Base-by-base conservation (phyloP, 2,797 vertebrate species). In the Betta splendens region DNA sequence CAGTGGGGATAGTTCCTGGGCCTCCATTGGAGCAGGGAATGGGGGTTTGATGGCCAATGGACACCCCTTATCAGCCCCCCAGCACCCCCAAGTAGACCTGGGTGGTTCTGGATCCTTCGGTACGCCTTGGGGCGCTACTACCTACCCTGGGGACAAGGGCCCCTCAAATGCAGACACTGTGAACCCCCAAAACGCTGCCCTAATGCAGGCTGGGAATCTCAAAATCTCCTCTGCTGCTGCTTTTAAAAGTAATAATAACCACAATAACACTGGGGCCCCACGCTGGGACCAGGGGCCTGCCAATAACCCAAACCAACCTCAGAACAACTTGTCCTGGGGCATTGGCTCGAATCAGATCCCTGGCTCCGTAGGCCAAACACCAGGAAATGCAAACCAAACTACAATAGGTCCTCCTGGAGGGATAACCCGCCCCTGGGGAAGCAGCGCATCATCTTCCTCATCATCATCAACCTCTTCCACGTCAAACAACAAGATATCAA, bases 91-190 rank as follows among this genome's bases (percentile, higher is more conserved):
- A 51, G 93, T 93, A 72, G 96, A 98, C 83, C 86, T 89, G 49
- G 94, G 92, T 65, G 90, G 81, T 39, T 86, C 92, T 47, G 93
- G 93, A 80, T 90, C 94, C 81, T 95, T 94, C 0, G 95, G 95
- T 94, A 94, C 95, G 87, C 89, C 94, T 64, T 98, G 96, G 96
- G 92, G 93, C 76, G 76, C 92, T 90, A 92, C 94, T 88, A 89
- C 87, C 89, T 96, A 93, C 89, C 91, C 95, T 85, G 95, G 93
- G 91, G 97, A 98, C 83, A 94, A 95, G 90, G 93, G 92, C 89
- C 86, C 93, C 65, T 91, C 93, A 91, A 93, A 94, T 89, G 91
- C 91, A 87, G 96, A 98, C 96, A 98, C 98, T 98, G 98, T 99
- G 96, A 99, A 98, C 89, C 91, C 95, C 93, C 84, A 53, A 80